phyloP scores from a whole-genome alignment of 2,888 invertebrate species.

The Leucania comma region DNA sequence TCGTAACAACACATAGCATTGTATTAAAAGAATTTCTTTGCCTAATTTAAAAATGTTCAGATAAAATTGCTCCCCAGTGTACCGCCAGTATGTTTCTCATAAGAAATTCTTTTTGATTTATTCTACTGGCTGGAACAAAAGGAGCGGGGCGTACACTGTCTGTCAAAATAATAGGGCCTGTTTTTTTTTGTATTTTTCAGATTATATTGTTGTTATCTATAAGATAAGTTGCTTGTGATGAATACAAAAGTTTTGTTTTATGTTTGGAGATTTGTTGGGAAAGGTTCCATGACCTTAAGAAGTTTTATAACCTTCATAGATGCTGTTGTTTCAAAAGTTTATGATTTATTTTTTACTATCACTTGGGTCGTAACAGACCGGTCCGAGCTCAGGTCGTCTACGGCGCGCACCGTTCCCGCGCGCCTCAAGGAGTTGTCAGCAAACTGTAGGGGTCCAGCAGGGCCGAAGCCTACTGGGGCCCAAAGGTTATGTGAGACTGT shows the following conservation, averaged over 20 bases:
- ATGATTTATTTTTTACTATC: neutral
- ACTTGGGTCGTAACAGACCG: neutral
- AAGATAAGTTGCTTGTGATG: constrained; percentile 18
- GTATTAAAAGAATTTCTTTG: constrained; percentile 26
- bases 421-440: too few species aligned
- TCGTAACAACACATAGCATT: constrained; percentile 11
- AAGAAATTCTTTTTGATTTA: constrained; percentile 70
- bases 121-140: constrained; percentile 54
- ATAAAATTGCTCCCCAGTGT: constrained; percentile 48
- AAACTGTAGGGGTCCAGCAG: too few species aligned
- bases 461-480: too few species aligned
- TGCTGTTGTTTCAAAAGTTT: neutral
- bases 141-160: constrained; percentile 42
- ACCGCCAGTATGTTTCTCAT: constrained; percentile 60
- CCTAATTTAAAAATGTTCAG: constrained; percentile 45
- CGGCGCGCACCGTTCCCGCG: too few species aligned
- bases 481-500: too few species aligned
- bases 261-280: neutral
- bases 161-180: constrained; percentile 54
- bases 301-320: constrained; percentile 1
- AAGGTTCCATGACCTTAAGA: neutral
- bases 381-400: too few species aligned
- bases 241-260: constrained; percentile 7
- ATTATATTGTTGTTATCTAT: constrained; percentile 21
- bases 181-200: constrained; percentile 27